Conservation (phyloP, 2,888 invertebrate species). For the Temnothorax unifasciatus region DNA sequence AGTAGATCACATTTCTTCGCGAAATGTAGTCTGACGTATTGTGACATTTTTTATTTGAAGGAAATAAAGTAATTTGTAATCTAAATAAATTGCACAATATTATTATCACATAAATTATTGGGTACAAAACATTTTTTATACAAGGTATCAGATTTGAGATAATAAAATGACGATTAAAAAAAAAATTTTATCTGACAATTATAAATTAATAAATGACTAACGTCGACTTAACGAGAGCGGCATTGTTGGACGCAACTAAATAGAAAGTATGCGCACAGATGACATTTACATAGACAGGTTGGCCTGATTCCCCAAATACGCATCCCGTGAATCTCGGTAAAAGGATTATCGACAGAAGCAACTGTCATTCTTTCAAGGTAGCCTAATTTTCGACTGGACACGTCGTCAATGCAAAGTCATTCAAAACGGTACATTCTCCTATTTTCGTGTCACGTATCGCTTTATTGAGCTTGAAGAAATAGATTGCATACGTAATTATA, state of each 20-base stretch:
- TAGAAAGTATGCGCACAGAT: constrained; percentile 78
- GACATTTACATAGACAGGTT: constrained; percentile 72
- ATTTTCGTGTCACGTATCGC: neutral
- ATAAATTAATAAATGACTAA: constrained; percentile 13
- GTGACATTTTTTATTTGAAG: neutral
- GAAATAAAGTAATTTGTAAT: neutral
- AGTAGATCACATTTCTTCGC: neutral
- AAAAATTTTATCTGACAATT: neutral
- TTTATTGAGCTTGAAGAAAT: neutral
- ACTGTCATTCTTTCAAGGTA: constrained; percentile 14
- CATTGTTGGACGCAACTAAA: constrained; percentile 37
- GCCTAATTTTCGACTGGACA: constrained; percentile 4
- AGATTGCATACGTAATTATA: neutral
- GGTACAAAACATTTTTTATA: neutral
- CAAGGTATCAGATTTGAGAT: neutral
- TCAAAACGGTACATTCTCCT: constrained; percentile 7
- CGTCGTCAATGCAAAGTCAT: constrained; percentile 19
- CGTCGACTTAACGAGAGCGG: neutral
- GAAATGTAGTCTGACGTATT: neutral
- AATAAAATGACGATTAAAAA: neutral
- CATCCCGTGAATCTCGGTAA: constrained; percentile 54
- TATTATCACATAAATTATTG: neutral
- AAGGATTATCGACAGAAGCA: constrained; percentile 30
- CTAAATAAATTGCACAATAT: neutral
- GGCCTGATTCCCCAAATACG: constrained; percentile 78